Evolutionary conservation across 1,140 invertebrate genomes (phyloP), one percentile per base, ranked within the genome.

Genomic region (Hyles euphorbiae): DNA sequence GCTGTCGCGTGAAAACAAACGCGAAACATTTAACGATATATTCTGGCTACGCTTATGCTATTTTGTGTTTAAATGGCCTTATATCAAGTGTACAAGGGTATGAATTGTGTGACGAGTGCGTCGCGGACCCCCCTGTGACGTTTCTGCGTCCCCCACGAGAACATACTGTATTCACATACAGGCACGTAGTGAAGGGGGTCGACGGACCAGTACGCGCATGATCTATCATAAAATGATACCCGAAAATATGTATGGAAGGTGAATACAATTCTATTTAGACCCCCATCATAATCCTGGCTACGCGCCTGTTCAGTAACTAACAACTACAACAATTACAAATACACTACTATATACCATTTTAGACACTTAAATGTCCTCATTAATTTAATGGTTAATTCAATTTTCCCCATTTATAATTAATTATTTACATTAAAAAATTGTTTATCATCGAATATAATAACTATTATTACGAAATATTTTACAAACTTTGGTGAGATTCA

Each of bases 401-500:
- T 76, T 76, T 77, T 76, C 76, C 65, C 76, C 74, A 80, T 83
- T 80, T 76, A 80, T 81, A 64, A 70, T 72, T 88, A 84, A 83
- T 75, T 88, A 88, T 88, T 76, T 88, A 88, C 86, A 88, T 77
- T 85, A 84, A 84, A 88, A 72, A 86, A 83, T 84, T 81, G 80
- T 85, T 82, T 80, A 85, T 81, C 64, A 75, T 79, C 77, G 78
- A 87, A 81, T 87, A 56, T 45, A 74, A 76, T 83, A 82, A 82
- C 81, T 85, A 88, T 78, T 71, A 84, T 83, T 86, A 86, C 72
- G 81, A 87, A 81, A 81, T 88, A 88, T 86, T 87, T 86, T 88
- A 88, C 86, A 88, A 88, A 88, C 86, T 88, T 88, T 88, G 86
- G 86, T 88, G 83, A 85, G 81, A 83, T 83, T 81, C 83, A 79